A percentile compares a stretch with the other conserved stretches of the same genome.
Evolutionary conservation across 2,113 vertebrate genomes (phyloP).

Genomic region (Chamaea fasciata): DNA sequence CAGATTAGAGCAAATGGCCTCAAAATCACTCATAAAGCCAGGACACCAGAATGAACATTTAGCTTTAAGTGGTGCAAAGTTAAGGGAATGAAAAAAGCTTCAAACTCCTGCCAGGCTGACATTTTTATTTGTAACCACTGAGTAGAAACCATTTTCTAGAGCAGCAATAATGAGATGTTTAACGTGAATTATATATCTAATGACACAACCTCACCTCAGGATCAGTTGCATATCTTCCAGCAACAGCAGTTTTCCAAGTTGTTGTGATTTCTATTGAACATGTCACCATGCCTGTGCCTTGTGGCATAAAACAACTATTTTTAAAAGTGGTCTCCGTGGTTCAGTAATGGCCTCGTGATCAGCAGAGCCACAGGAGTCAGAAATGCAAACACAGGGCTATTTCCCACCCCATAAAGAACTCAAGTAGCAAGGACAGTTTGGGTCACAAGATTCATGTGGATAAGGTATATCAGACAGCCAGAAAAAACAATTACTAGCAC

Average conservation of each 20-base stretch:
- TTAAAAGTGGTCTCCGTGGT: neutral
- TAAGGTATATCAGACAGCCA: neutral
- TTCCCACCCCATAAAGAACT: neutral
- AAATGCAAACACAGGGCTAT: neutral
- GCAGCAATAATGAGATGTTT: neutral
- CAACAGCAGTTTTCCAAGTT: neutral
- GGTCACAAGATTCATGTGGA: neutral
- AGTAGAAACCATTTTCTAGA: neutral
- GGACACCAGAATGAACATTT: neutral
- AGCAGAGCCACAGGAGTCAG: neutral
- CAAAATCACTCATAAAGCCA: slow-evolving; percentile 15
- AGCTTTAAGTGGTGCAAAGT: neutral
- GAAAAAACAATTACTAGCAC: neutral
- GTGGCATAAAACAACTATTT: neutral
- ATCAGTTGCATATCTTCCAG: neutral
- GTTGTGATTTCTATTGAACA: neutral
- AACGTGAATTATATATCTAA: neutral
- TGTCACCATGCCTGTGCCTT: neutral
- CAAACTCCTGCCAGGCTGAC: neutral
- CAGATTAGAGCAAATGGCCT: slow-evolving; percentile 38
- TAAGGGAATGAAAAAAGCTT: neutral
- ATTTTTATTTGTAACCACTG: neutral
- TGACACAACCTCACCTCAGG: neutral
- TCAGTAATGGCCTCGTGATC: neutral
- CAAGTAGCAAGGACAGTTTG: neutral